Evolutionary conservation across 2,113 vertebrate genomes (phyloP).

Genomic region (Equus quagga): DNA sequence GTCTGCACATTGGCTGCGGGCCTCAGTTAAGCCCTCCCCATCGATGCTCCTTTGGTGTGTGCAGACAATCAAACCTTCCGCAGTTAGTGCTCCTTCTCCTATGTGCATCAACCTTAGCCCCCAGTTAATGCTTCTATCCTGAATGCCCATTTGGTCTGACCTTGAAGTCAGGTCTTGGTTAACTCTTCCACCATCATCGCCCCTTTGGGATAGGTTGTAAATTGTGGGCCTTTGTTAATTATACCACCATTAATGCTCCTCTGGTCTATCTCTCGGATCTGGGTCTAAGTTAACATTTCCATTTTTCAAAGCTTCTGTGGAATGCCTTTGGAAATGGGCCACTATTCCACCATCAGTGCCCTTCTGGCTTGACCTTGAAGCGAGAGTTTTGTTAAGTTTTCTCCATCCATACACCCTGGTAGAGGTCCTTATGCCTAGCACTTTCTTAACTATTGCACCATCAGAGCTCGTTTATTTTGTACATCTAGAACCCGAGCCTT

Average conservation of each 20-base stretch:
- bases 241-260: background rate
- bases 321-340: background rate
- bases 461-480: background rate
- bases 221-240: background rate
- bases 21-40: background rate
- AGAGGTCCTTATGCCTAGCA: background rate
- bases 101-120: background rate
- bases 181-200: background rate
- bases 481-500: background rate
- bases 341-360: background rate
- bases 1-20: background rate
- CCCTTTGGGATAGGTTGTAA: background rate
- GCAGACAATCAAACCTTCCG: background rate
- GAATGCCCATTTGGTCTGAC: background rate
- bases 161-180: slow-evolving; percentile 1
- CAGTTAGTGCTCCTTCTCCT: background rate
- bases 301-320: background rate
- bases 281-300: background rate
- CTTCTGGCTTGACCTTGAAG: slow-evolving; percentile 9
- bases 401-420: background rate
- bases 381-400: background rate
- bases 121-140: background rate
- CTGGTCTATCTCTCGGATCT: background rate
- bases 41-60: background rate
- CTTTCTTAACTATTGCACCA: background rate